Evolutionary conservation across 2,888 invertebrate genomes (phyloP).

Genomic region (Clepsis dumicolana): DNA sequence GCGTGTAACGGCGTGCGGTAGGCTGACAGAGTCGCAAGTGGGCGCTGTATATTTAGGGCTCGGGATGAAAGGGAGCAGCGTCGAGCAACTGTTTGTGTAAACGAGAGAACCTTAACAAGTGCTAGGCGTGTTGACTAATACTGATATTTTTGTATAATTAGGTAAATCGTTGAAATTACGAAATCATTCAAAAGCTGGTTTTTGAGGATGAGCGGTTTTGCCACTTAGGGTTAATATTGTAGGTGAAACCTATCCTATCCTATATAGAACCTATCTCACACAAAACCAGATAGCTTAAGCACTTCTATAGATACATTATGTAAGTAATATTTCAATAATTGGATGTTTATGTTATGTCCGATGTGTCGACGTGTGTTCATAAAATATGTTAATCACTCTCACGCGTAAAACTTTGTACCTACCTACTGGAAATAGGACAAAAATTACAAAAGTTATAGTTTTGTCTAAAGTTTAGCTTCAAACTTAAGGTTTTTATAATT

Average conservation of each 20-base stretch:
- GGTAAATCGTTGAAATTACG: not conserved
- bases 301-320: too few relatives aligned
- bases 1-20: slow-evolving; percentile 56
- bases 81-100: slow-evolving; percentile 12
- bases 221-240: not conserved
- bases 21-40: slow-evolving; percentile 74
- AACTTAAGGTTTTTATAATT: too few relatives aligned
- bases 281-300: too few relatives aligned
- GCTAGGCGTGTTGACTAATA: not conserved
- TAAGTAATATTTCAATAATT: too few relatives aligned
- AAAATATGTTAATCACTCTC: too few relatives aligned
- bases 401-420: too few relatives aligned
- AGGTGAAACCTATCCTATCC: not conserved
- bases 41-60: slow-evolving; percentile 57
- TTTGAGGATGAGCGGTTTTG: not conserved
- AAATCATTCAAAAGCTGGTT: not conserved
- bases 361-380: too few relatives aligned
- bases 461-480: too few relatives aligned
- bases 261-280: too few relatives aligned
- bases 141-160: not conserved
- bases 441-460: too few relatives aligned
- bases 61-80: slow-evolving; percentile 35
- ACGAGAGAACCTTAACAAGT: slow-evolving; percentile 9
- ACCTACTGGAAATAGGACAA: too few relatives aligned
- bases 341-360: too few relatives aligned